A percentile compares a stretch with the other conserved stretches of the same genome.
Evolutionary conservation across 1,140 invertebrate species (phyloP).

Genomic region (Cecropterus lyciades): DNA sequence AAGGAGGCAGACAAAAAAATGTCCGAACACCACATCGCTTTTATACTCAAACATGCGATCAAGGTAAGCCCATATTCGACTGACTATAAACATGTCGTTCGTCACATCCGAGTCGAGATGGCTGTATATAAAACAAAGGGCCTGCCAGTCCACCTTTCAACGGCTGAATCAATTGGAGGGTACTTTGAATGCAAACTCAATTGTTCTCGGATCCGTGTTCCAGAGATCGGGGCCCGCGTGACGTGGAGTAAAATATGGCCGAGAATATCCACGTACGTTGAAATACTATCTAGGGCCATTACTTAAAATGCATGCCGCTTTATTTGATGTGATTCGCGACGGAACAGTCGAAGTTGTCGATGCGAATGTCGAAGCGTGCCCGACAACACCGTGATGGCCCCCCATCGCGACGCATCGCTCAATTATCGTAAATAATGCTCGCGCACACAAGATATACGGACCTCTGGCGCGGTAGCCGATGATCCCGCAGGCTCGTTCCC

Average conservation of each 20-base stretch:
- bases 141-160: conserved; percentile 81
- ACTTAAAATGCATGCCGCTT: conserved; percentile 82
- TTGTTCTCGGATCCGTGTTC: conserved; percentile 77
- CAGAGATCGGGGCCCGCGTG: conserved; percentile 65
- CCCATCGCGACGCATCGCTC: conserved; percentile 82
- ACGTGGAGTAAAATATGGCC: conserved; percentile 79
- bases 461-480: conserved; percentile 72
- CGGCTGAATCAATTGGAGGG: conserved; percentile 80
- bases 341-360: conserved; percentile 81
- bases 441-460: conserved; percentile 81
- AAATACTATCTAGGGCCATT: conserved; percentile 83
- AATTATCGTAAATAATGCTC: conserved; percentile 84
- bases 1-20: conserved; percentile 88
- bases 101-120: conserved; percentile 76
- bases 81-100: conserved; percentile 83
- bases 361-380: conserved; percentile 75
- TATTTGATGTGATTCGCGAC: conserved; percentile 82
- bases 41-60: conserved; percentile 93
- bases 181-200: conserved; percentile 84
- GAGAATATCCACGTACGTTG: conserved; percentile 76
- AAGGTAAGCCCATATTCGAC: conserved; percentile 87
- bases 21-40: conserved; percentile 94
- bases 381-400: conserved; percentile 81
- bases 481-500: conserved; percentile 55
- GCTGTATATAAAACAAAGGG: conserved; percentile 81